A percentile compares a stretch with the other conserved stretches of the same genome.
Conservation (phyloP, 2,113 vertebrate species). For the Galeopterus variegatus region DNA sequence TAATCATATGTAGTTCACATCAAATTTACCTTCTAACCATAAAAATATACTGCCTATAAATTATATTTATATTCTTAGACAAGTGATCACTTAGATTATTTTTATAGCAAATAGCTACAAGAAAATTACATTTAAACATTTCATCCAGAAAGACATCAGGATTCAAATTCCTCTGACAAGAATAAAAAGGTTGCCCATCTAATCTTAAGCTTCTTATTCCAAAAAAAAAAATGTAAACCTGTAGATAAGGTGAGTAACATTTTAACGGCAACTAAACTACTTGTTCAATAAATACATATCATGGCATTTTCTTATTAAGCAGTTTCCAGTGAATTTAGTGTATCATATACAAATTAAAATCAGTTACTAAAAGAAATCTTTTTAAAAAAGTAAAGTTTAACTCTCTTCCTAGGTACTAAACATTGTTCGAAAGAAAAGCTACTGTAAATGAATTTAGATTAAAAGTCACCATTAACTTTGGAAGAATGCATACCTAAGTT, state of each 20-base stretch:
- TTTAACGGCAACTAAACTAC: conserved; percentile 61
- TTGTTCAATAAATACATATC: conserved; percentile 55
- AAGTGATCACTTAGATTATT: conserved; percentile 60
- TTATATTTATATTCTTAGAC: conserved; percentile 58
- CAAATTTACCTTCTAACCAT: conserved; percentile 61
- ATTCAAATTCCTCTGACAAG: conserved; percentile 53
- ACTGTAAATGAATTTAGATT: conserved; percentile 36
- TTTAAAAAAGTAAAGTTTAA: conserved; percentile 43
- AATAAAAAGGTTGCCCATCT: conserved; percentile 68
- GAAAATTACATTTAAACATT: conserved; percentile 68
- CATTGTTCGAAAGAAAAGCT: not conserved
- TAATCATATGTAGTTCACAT: conserved; percentile 50
- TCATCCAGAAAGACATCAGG: conserved; percentile 57
- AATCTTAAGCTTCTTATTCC: conserved; percentile 59
- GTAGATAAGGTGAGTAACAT: conserved; percentile 45
- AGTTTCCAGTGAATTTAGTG: conserved; percentile 63
- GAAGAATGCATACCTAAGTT: conserved; percentile 53
- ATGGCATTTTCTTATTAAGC: conserved; percentile 50
- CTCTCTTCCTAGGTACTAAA: conserved; percentile 33
- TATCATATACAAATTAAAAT: conserved; percentile 56
- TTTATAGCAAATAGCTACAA: conserved; percentile 67
- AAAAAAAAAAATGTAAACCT: conserved; percentile 49
- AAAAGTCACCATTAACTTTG: conserved; percentile 29
- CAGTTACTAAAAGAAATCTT: conserved; percentile 56
- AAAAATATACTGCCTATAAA: conserved; percentile 52